phyloP scores from a whole-genome alignment of 2,113 vertebrate genomes.

The Cebus imitator region DNA sequence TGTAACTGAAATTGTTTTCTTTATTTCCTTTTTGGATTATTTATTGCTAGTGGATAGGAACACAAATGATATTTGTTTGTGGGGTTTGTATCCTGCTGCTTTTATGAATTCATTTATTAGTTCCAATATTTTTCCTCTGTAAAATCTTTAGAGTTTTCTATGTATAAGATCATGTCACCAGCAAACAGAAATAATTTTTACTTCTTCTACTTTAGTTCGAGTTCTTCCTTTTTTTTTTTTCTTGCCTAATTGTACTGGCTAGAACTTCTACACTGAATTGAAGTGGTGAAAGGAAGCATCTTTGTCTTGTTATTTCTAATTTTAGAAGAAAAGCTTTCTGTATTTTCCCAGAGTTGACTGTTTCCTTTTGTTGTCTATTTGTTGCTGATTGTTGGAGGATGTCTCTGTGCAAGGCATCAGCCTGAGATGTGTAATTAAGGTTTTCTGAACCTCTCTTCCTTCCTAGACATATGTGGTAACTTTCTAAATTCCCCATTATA shows the following conservation, averaged over 20 bases:
- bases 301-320: not conserved
- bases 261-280: not conserved
- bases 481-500: not conserved
- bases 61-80: not conserved
- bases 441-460: not conserved
- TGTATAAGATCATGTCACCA: not conserved
- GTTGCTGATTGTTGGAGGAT: not conserved
- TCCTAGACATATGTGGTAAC: not conserved
- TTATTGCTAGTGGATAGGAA: not conserved
- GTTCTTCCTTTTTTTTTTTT: not conserved
- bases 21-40: not conserved
- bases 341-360: not conserved
- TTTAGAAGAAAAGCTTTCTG: not conserved
- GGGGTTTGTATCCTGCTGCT: not conserved
- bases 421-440: not conserved
- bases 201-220: not conserved
- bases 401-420: too few relatives aligned
- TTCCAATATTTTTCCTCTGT: not conserved
- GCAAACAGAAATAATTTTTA: not conserved
- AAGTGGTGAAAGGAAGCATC: not conserved
- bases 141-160: not conserved
- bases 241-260: not conserved
- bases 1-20: not conserved
- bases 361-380: not conserved
- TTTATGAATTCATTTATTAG: not conserved